Conservation (phyloP, 2,113 vertebrate genomes). For the Rhadina sibilatrix region DNA sequence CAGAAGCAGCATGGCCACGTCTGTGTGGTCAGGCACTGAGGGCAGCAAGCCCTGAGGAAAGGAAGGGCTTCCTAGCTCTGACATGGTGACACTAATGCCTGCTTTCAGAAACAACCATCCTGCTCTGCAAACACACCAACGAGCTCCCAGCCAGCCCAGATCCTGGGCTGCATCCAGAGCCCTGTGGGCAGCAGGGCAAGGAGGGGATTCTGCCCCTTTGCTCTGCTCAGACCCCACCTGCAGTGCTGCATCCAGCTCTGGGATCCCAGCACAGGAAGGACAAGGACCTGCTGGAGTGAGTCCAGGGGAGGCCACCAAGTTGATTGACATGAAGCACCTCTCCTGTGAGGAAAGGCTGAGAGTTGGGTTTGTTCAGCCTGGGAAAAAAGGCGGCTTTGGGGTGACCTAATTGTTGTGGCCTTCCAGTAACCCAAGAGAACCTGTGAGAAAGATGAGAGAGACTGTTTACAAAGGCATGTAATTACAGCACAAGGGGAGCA, state of each 20-base stretch:
- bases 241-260: background rate
- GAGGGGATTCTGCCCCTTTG: background rate
- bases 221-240: background rate
- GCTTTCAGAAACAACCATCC: background rate
- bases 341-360: background rate
- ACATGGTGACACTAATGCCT: background rate
- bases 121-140: background rate
- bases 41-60: background rate
- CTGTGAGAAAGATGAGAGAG: background rate
- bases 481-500: background rate
- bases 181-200: background rate
- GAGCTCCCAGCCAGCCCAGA: fast-evolving
- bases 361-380: background rate
- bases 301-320: background rate
- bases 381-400: background rate
- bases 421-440: background rate
- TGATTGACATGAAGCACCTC: background rate
- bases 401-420: background rate
- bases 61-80: background rate
- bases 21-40: background rate
- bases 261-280: background rate
- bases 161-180: background rate
- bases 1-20: background rate
- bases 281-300: fast-evolving
- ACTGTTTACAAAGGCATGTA: background rate